Evolutionary conservation across 2,888 invertebrate species (phyloP).

Genomic region (Amblyjoppa proteus): DNA sequence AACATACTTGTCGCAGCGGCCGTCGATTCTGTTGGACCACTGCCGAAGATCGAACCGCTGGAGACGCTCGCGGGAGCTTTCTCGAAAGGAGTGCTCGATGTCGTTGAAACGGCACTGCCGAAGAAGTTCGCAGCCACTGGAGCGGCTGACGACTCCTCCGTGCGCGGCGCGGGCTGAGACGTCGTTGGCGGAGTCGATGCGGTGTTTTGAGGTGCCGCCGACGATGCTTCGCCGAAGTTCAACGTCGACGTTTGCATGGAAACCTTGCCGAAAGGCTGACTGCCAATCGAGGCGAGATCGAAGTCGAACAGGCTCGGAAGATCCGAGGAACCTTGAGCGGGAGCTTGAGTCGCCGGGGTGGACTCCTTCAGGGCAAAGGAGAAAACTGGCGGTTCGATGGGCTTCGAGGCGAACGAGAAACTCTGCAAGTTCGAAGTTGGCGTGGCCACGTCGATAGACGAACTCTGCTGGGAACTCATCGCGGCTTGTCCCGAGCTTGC

Average conservation of each 20-base stretch:
- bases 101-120: conserved; percentile 59
- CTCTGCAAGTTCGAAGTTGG: conserved; percentile 61
- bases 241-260: conserved; percentile 50
- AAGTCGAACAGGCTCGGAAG: conserved; percentile 70
- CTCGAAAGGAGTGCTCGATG: conserved; percentile 48
- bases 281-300: conserved; percentile 55
- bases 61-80: conserved; percentile 47
- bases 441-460: conserved; percentile 47
- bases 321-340: conserved; percentile 67
- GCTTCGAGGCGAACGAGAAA: conserved; percentile 75
- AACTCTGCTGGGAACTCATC: conserved; percentile 46
- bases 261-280: conserved; percentile 43
- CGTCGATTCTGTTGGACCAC: conserved; percentile 19
- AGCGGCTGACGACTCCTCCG: conserved; percentile 13
- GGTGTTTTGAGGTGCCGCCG: conserved; percentile 22
- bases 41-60: conserved; percentile 62
- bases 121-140: conserved; percentile 67
- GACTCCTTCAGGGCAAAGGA: conserved; percentile 66
- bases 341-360: conserved; percentile 55
- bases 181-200: conserved; percentile 20
- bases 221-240: conserved; percentile 59
- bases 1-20: conserved; percentile 41
- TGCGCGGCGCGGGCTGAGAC: conserved; percentile 57
- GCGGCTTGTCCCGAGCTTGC: conserved; percentile 57
- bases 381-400: conserved; percentile 64